Conservation (phyloP, 2,888 invertebrate genomes). For the Trachelus iudaicus region DNA sequence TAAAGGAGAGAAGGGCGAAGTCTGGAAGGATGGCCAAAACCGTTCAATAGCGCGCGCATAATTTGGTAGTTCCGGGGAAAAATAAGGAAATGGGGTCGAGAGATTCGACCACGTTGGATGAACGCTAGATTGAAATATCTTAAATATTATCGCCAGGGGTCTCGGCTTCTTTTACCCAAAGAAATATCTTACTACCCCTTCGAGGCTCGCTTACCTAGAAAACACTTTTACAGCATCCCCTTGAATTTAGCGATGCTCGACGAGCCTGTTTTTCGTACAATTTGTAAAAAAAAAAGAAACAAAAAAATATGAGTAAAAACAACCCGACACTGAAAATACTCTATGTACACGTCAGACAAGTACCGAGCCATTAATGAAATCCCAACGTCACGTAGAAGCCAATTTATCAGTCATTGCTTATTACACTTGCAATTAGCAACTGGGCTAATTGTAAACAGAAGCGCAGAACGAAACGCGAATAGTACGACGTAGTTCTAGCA, state of each 20-base stretch:
- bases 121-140: conserved; percentile 5
- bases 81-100: conserved; percentile 11
- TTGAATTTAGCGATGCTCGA: neutral
- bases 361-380: neutral
- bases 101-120: neutral
- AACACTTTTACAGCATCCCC: neutral
- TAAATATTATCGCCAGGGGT: conserved; percentile 4
- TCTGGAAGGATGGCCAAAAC: neutral
- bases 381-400: neutral
- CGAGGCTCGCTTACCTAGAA: neutral
- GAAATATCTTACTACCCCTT: neutral
- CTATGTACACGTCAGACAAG: neutral
- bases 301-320: neutral
- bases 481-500: neutral
- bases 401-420: neutral
- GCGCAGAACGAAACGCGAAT: neutral
- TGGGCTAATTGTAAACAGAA: neutral
- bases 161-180: neutral
- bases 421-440: neutral
- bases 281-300: neutral
- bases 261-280: neutral
- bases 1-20: neutral
- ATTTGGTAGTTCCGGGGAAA: conserved; percentile 9
- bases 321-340: neutral
- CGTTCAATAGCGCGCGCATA: conserved; percentile 12